phyloP scores from a whole-genome alignment of 1,140 invertebrate genomes.

The Conopomorpha cramerella region DNA sequence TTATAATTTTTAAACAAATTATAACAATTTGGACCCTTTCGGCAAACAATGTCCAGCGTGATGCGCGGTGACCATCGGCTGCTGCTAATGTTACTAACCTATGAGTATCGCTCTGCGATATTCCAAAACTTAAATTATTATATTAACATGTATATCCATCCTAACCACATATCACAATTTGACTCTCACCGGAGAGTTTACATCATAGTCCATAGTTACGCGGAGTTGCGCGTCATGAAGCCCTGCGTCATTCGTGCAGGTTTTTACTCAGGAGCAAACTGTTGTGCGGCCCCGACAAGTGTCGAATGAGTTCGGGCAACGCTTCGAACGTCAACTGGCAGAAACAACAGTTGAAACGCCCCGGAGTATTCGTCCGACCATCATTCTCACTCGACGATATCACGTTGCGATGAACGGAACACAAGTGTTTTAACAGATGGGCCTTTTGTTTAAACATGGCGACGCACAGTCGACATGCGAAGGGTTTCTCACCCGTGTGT shows the following conservation, averaged over 20 bases:
- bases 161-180: slow-evolving; percentile 59
- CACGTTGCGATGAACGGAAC: slow-evolving; percentile 83
- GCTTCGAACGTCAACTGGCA: slow-evolving; percentile 82
- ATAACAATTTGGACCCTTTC: slow-evolving; percentile 56
- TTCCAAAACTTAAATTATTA: slow-evolving; percentile 32
- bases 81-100: no score
- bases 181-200: slow-evolving; percentile 40
- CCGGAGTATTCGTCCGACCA: slow-evolving; percentile 65
- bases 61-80: no score
- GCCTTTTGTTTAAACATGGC: slow-evolving; percentile 91
- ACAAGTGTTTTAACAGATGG: slow-evolving; percentile 81
- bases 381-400: slow-evolving; percentile 75
- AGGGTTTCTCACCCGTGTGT: slow-evolving; percentile 86
- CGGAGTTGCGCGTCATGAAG: slow-evolving; percentile 22
- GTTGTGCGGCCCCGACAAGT: slow-evolving; percentile 84
- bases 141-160: slow-evolving; percentile 38
- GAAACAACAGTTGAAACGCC: slow-evolving; percentile 82
- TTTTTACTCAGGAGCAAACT: slow-evolving; percentile 85
- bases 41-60: no score
- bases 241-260: slow-evolving; percentile 71
- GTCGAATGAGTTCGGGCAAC: slow-evolving; percentile 80
- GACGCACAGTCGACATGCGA: slow-evolving; percentile 82
- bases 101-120: slow-evolving; percentile 53
- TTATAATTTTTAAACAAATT: slow-evolving; percentile 65
- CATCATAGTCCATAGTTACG: slow-evolving; percentile 39